A percentile compares a stretch with the other conserved stretches of the same genome.
Conservation (phyloP, 2,113 vertebrate species). For the Pampusana beccarii region DNA sequence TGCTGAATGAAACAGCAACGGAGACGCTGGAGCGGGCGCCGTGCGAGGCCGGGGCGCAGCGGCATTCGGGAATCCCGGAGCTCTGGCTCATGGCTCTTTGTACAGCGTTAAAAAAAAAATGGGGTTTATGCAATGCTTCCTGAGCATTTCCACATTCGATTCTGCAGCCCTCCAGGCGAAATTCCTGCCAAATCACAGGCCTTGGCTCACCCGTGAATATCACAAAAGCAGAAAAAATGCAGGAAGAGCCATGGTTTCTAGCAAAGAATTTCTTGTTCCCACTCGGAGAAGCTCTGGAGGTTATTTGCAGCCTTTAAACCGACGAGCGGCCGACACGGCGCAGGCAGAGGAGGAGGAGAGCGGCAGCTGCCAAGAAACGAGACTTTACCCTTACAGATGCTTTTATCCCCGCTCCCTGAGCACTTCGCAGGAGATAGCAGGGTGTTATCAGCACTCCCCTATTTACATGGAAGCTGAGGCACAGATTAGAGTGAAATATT, state of each 20-base stretch:
- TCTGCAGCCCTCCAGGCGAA: not conserved
- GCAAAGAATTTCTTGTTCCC: not conserved
- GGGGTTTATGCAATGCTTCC: not conserved
- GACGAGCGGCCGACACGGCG: not conserved
- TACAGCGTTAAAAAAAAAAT: not conserved
- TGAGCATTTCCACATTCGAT: not conserved
- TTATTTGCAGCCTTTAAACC: not conserved
- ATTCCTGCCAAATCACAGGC: not conserved
- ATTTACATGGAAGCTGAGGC: not conserved
- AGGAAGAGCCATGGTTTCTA: not conserved
- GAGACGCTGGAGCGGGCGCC: conserved; percentile 41
- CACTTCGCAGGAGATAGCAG: not conserved
- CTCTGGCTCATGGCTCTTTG: not conserved
- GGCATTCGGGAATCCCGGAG: not conserved
- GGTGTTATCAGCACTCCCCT: not conserved
- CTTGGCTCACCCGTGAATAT: not conserved
- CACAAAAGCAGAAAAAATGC: not conserved
- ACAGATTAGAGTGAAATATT: not conserved
- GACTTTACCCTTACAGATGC: not conserved
- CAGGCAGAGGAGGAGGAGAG: conserved; percentile 2
- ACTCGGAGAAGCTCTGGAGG: not conserved
- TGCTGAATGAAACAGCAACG: conserved; percentile 79
- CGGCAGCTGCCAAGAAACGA: not conserved
- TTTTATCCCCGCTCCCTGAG: not conserved
- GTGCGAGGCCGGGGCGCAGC: not conserved